phyloP scores from a whole-genome alignment of 2,797 vertebrate genomes.

The Poeciliopsis presidionis region DNA sequence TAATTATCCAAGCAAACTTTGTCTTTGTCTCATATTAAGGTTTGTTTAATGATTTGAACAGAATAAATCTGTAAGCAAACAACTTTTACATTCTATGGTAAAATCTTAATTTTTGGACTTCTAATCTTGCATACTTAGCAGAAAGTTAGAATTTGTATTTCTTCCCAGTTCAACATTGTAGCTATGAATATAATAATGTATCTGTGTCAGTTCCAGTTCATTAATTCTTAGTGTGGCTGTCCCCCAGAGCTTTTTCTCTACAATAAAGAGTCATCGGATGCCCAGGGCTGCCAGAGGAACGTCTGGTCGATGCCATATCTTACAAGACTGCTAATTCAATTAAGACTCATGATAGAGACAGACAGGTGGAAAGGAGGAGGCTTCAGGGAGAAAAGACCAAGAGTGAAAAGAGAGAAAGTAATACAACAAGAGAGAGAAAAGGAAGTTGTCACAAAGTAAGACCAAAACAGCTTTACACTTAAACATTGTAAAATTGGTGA shows the following conservation, averaged over 20 bases:
- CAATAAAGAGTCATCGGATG: slow-evolving; percentile 59
- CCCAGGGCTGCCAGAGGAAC: slow-evolving; percentile 50
- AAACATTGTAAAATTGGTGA: not conserved
- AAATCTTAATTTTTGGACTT: not conserved
- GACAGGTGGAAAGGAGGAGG: slow-evolving; percentile 11
- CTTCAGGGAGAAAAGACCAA: not conserved
- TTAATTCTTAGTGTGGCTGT: slow-evolving; percentile 58
- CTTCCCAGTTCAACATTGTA: not conserved
- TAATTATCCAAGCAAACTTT: not conserved
- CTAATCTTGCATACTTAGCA: not conserved
- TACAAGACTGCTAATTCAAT: slow-evolving; percentile 68
- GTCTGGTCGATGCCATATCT: slow-evolving; percentile 55
- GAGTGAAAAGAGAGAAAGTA: not conserved
- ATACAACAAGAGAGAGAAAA: not conserved
- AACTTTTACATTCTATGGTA: not conserved
- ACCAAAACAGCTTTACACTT: not conserved
- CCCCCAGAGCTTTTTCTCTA: slow-evolving; percentile 50
- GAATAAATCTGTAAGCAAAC: not conserved
- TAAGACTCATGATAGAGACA: slow-evolving; percentile 45
- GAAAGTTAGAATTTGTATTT: slow-evolving; percentile 9
- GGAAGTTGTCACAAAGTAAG: not conserved
- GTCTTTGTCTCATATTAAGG: not conserved
- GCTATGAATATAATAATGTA: slow-evolving; percentile 15
- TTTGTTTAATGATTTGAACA: not conserved
- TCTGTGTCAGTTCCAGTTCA: slow-evolving; percentile 31